Percentiles rank a stretch among this genome's conserved stretches.
Conservation (phyloP, 23 tunicate genomes). For the Styela plicata region DNA sequence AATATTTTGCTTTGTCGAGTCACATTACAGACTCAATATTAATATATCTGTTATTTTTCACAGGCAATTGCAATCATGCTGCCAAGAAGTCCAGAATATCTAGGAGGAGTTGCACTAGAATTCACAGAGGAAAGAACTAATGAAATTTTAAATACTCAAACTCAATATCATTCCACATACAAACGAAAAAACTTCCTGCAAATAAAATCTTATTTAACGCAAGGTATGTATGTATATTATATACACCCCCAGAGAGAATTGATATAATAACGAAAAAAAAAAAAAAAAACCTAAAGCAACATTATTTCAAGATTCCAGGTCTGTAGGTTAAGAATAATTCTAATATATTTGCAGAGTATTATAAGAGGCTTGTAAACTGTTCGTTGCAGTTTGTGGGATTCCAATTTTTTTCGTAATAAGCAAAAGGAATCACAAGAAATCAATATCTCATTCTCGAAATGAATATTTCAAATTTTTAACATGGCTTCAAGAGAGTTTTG, state of each 20-base stretch:
- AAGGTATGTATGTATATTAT: background rate
- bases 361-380: too few species aligned
- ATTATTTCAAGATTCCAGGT: too few species aligned
- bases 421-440: background rate
- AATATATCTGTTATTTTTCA: too few species aligned
- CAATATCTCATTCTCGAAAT: too few species aligned
- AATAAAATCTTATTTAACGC: background rate
- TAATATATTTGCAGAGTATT: too few species aligned
- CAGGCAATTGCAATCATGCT: constrained; percentile 31
- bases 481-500: too few species aligned
- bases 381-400: background rate
- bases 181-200: background rate
- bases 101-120: constrained; percentile 19
- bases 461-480: too few species aligned
- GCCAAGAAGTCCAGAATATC: constrained; percentile 13
- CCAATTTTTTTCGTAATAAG: background rate
- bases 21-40: too few species aligned
- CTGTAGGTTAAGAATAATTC: too few species aligned
- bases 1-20: too few species aligned
- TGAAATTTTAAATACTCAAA: background rate
- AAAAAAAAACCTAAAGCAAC: too few species aligned
- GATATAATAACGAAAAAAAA: too few species aligned
- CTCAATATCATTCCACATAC: background rate
- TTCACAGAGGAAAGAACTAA: background rate
- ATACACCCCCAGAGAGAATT: background rate